phyloP scores from a whole-genome alignment of 2,113 vertebrate genomes.

The Lamprotornis superbus region DNA sequence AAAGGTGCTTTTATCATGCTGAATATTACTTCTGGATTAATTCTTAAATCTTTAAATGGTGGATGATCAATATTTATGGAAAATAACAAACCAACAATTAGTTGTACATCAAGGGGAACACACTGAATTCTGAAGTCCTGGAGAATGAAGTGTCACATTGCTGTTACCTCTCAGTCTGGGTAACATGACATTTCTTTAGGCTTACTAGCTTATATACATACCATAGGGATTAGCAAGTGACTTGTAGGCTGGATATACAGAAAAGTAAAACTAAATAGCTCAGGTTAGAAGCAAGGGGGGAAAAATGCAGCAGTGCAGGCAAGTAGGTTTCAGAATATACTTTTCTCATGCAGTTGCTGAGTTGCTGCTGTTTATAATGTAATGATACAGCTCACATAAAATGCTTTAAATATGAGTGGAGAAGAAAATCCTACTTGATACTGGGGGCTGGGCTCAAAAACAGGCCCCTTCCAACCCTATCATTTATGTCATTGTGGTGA shows the following conservation, averaged over 20 bases:
- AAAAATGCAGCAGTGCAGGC: not conserved
- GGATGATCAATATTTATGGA: not conserved
- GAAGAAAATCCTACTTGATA: conserved; percentile 56
- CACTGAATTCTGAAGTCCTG: not conserved
- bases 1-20: not conserved
- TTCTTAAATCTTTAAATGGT: not conserved
- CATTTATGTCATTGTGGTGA: conserved; percentile 24
- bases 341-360: not conserved
- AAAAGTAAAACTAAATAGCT: not conserved
- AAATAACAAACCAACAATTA: not conserved
- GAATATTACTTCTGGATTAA: not conserved
- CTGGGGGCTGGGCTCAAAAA: conserved; percentile 20
- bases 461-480: conserved; percentile 16
- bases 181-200: not conserved
- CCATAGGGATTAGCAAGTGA: not conserved
- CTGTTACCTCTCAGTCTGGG: not conserved
- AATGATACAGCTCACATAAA: conserved; percentile 37
- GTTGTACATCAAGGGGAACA: not conserved
- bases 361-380: not conserved
- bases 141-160: not conserved
- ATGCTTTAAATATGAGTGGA: conserved; percentile 18
- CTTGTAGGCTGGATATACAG: not conserved
- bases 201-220: not conserved
- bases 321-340: not conserved
- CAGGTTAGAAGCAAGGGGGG: not conserved